phyloP scores from a whole-genome alignment of 2,797 vertebrate species.

The Rhinogobio ventralis region DNA sequence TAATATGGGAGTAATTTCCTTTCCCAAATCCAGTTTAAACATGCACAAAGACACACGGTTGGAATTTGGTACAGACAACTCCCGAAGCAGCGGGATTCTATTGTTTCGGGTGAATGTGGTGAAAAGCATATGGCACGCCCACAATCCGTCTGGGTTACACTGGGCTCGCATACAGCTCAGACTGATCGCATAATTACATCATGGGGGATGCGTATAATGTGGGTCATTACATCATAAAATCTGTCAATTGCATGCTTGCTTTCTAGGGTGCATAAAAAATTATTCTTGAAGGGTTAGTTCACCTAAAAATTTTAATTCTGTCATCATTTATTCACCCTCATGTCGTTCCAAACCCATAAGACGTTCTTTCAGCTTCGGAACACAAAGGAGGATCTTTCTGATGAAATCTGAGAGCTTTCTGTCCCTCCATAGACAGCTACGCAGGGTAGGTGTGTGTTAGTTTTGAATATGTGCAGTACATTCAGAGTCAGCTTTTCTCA shows the following conservation, averaged over 20 bases:
- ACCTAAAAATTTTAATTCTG: no score
- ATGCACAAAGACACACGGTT: not conserved
- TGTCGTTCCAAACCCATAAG: no score
- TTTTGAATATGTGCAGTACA: not conserved
- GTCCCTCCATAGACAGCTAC: no score
- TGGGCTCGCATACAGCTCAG: not conserved
- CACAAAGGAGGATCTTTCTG: no score
- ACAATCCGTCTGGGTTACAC: not conserved
- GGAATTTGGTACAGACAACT: not conserved
- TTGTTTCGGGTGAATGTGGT: conserved; percentile 1
- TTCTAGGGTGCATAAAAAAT: not conserved
- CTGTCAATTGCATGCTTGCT: not conserved
- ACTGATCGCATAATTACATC: not conserved
- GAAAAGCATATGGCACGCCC: not conserved
- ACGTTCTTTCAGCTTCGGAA: no score
- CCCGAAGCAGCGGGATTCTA: not conserved
- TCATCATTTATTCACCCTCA: no score
- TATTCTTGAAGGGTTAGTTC: not conserved
- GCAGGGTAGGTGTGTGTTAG: not conserved
- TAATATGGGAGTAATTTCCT: conserved; percentile 3
- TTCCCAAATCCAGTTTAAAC: not conserved
- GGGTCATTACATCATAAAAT: not conserved
- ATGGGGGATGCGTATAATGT: not conserved
- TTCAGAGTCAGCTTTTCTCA: not conserved
- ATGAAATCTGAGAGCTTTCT: no score